Percentiles rank a stretch among this genome's conserved stretches.
phyloP scores from a whole-genome alignment of 2,113 vertebrate species.

The Phaethon lepturus region DNA sequence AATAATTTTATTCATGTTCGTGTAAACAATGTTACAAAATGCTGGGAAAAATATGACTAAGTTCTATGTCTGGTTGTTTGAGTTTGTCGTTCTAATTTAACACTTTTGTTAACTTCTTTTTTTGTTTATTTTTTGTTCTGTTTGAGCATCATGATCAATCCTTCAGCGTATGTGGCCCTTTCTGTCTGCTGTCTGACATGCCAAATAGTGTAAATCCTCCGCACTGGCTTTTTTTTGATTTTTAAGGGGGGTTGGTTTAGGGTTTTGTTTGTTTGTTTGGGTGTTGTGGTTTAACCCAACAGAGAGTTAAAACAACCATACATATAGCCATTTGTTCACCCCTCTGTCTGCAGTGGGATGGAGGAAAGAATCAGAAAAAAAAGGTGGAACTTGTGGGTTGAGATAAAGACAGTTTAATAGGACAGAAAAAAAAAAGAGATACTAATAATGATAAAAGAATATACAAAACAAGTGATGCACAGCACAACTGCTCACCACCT shows the following conservation, averaged over 20 bases:
- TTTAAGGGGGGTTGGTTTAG: rapidly evolving
- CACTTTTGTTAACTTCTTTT: neutral
- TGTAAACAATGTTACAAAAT: neutral
- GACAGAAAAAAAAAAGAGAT: too few relatives aligned
- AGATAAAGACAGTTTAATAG: too few relatives aligned
- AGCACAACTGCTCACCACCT: too few relatives aligned
- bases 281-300: too few relatives aligned
- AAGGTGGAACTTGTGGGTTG: too few relatives aligned
- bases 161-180: neutral
- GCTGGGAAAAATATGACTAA: neutral
- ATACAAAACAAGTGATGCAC: too few relatives aligned
- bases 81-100: neutral
- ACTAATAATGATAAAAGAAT: too few relatives aligned
- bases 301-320: too few relatives aligned
- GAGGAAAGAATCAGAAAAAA: too few relatives aligned
- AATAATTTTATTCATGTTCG: neutral
- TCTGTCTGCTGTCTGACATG: neutral
- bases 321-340: too few relatives aligned
- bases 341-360: too few relatives aligned
- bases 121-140: neutral
- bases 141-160: neutral
- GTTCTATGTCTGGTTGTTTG: neutral
- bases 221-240: rapidly evolving
- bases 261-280: neutral
- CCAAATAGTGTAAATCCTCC: neutral